Evolutionary conservation across 1,140 invertebrate genomes (phyloP), one percentile per base, ranked within the genome.

Genomic region (Lepidostoma basale): DNA sequence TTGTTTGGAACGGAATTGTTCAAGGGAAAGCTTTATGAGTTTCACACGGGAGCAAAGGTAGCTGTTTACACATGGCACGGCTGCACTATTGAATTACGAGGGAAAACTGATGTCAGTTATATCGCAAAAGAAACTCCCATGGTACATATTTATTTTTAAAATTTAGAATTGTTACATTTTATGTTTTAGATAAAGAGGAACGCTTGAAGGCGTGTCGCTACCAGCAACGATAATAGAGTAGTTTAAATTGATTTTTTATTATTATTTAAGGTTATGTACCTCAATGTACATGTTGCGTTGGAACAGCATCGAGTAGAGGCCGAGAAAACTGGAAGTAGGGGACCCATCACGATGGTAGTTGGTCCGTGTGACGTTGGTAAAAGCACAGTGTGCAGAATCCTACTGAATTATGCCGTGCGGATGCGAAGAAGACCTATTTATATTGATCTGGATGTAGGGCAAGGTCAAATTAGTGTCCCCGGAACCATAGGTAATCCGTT

Each of bases 41-140:
- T 99, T 77, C 86, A 87, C 20, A 85, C 90, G 4, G 96, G 96
- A 2, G 92, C 95, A 0, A 98, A 99, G 84, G 90, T 97, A 12
- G 97, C 97, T 0, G 90, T 99, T 1, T 99, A 94, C 75, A 97
- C 97, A 6, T 99, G 93, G 88, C 94, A 98, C 78, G 96, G 96
- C 1, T 98, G 96, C 77, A 89, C 88, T 0, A 78, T 98, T 36
- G 89, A 95, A 79, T 75, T 97, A 10, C 85, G 85, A 69, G 96
- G 96, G 1, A 92, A 91, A 78, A 93, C 94, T 16, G 95, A 98
- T 82, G 93, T 96, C 1, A 93, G 91, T 73, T 98, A 98, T 79
- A 88, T 97, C 0, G 92, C 96, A 0, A 97, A 95, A 81, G 96
- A 98, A 79, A 98, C 96, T 0, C 96, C 96, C 3, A 98, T 98